Evolutionary conservation across 1,140 invertebrate genomes (phyloP).

Genomic region (Manduca sexta): DNA sequence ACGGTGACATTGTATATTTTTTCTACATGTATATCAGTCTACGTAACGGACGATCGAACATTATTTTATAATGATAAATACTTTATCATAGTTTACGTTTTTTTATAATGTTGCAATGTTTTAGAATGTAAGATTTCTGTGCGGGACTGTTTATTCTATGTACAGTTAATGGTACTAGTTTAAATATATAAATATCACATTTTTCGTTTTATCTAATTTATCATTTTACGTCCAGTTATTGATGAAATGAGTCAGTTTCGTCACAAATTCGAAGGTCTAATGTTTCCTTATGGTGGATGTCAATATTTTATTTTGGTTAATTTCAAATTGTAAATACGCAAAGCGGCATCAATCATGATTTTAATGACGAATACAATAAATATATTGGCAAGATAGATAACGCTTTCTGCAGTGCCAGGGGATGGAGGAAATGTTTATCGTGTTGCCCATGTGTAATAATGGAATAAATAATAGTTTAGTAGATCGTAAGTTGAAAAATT

Average conservation of each 20-base stretch:
- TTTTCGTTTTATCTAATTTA: conserved; percentile 18
- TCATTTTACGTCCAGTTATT: conserved; percentile 13
- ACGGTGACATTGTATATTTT: conserved; percentile 67
- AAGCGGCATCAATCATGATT: conserved; percentile 30
- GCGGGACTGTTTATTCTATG: conserved; percentile 38
- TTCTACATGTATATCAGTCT: conserved; percentile 65
- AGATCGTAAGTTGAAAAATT: conserved; percentile 25
- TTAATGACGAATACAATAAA: conserved; percentile 8
- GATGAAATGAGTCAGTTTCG: not conserved
- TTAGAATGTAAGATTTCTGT: conserved; percentile 43
- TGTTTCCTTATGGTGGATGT: not conserved
- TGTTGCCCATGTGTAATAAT: conserved; percentile 35
- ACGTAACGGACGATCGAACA: conserved; percentile 31
- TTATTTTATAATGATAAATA: conserved; percentile 41
- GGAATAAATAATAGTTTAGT: conserved; percentile 18
- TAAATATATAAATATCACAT: conserved; percentile 1
- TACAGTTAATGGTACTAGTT: conserved; percentile 29
- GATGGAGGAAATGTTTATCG: conserved; percentile 31
- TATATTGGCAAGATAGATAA: conserved; percentile 21
- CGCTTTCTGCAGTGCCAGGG: conserved; percentile 32
- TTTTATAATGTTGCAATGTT: conserved; percentile 52
- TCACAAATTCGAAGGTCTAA: too few relatives aligned
- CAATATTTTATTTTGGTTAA: conserved; percentile 13
- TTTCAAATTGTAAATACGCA: conserved; percentile 32
- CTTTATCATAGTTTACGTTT: conserved; percentile 37